Conservation (phyloP, 2,888 invertebrate genomes). For the Hecatera dysodea region DNA sequence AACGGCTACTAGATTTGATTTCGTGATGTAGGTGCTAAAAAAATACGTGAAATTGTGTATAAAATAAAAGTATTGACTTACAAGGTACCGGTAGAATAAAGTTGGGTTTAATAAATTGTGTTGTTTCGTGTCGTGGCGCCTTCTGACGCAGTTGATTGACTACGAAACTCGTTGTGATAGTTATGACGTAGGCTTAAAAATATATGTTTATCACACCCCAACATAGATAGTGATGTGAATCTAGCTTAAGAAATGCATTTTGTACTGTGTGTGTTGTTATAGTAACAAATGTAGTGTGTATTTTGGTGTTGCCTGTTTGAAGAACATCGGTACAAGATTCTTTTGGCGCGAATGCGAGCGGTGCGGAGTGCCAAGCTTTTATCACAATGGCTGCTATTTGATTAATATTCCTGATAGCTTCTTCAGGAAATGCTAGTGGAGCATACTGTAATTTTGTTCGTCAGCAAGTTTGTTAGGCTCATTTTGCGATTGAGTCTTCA, state of each 20-base stretch:
- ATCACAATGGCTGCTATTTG: conserved; percentile 50
- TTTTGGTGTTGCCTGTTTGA: conserved; percentile 22
- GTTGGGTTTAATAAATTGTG: too few relatives aligned
- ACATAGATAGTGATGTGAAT: too few relatives aligned
- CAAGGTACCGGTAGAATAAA: neutral
- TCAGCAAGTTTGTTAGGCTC: neutral
- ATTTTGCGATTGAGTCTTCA: too few relatives aligned
- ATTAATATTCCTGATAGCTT: conserved; percentile 52
- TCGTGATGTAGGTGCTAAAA: neutral
- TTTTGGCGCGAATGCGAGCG: conserved; percentile 47
- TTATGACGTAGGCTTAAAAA: too few relatives aligned
- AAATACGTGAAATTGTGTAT: neutral
- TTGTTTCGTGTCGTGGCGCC: too few relatives aligned
- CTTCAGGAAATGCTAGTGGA: conserved; percentile 31
- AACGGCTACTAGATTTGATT: conserved; percentile 8
- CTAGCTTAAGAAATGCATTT: too few relatives aligned
- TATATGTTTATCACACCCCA: too few relatives aligned
- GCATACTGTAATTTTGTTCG: conserved; percentile 12
- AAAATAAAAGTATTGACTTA: neutral
- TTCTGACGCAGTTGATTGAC: too few relatives aligned
- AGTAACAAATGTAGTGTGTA: conserved; percentile 25
- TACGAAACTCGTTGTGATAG: too few relatives aligned
- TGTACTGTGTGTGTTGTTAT: too few relatives aligned
- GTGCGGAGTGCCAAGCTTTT: conserved; percentile 45
- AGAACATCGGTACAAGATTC: conserved; percentile 29